phyloP scores from a whole-genome alignment of 2,113 vertebrate genomes.

The Indicator maculatus region DNA sequence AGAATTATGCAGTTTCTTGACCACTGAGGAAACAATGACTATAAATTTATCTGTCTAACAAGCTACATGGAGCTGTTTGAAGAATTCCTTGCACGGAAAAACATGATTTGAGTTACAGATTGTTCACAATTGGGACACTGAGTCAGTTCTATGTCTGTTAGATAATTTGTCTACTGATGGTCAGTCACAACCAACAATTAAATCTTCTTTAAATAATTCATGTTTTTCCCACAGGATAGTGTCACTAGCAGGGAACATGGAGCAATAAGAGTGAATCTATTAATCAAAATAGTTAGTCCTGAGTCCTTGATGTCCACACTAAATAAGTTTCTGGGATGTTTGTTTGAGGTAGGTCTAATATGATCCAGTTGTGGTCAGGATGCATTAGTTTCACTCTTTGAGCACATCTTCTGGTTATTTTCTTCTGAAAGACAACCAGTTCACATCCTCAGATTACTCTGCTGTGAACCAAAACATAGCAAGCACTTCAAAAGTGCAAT shows the following conservation, averaged over 20 bases:
- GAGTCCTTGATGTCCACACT: background rate
- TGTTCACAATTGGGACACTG: background rate
- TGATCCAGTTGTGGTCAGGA: background rate
- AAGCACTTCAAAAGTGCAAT: background rate
- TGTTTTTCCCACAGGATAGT: background rate
- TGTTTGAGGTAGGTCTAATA: background rate
- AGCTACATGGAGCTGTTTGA: background rate
- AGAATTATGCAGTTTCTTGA: background rate
- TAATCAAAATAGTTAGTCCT: background rate
- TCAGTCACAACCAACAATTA: conserved; percentile 5
- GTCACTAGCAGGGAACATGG: background rate
- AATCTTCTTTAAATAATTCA: background rate
- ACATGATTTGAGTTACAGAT: background rate
- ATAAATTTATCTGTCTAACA: background rate
- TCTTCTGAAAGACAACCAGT: background rate
- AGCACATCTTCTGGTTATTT: background rate
- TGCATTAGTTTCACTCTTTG: background rate
- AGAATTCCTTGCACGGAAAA: background rate
- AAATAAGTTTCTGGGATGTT: background rate
- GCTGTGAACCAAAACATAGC: background rate
- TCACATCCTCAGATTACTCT: background rate
- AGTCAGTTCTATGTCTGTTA: background rate
- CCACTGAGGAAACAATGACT: background rate
- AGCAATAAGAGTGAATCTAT: background rate
- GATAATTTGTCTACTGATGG: background rate